Evolutionary conservation across 2,113 vertebrate genomes (phyloP).

Genomic region (Athene cunicularia): DNA sequence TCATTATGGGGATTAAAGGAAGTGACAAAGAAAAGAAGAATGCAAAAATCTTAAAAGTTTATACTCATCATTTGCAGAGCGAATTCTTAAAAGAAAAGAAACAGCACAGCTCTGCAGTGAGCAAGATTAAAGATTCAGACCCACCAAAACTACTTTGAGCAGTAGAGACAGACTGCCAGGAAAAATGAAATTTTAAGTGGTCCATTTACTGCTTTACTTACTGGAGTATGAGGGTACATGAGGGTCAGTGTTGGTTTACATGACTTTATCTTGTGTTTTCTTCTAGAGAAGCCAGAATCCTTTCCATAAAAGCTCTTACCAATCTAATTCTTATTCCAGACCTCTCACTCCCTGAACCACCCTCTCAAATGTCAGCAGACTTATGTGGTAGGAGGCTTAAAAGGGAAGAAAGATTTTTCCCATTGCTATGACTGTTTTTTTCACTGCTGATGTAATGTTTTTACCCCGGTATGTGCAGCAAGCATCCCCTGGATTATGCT

Average conservation of each 20-base stretch:
- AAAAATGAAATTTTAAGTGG: neutral
- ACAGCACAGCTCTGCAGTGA: neutral
- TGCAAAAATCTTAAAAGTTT: neutral
- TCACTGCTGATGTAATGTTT: neutral
- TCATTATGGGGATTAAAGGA: neutral
- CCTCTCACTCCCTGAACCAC: neutral
- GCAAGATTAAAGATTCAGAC: neutral
- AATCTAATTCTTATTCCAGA: constrained; percentile 11
- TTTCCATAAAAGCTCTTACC: neutral
- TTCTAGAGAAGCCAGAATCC: constrained; percentile 1
- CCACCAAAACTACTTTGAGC: neutral
- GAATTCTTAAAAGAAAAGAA: neutral
- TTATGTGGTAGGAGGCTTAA: neutral
- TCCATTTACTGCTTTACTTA: constrained; percentile 1
- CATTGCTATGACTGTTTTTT: neutral
- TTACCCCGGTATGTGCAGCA: neutral
- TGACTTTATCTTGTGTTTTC: constrained; percentile 15
- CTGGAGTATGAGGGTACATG: neutral
- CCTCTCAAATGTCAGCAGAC: constrained; percentile 22
- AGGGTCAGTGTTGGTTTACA: constrained; percentile 4
- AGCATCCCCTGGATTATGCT: neutral
- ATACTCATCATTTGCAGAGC: neutral
- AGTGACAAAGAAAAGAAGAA: neutral
- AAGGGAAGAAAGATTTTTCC: neutral
- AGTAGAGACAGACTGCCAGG: neutral